phyloP scores from a whole-genome alignment of 2,888 invertebrate genomes.

The Caenorhabditis sp. region DNA sequence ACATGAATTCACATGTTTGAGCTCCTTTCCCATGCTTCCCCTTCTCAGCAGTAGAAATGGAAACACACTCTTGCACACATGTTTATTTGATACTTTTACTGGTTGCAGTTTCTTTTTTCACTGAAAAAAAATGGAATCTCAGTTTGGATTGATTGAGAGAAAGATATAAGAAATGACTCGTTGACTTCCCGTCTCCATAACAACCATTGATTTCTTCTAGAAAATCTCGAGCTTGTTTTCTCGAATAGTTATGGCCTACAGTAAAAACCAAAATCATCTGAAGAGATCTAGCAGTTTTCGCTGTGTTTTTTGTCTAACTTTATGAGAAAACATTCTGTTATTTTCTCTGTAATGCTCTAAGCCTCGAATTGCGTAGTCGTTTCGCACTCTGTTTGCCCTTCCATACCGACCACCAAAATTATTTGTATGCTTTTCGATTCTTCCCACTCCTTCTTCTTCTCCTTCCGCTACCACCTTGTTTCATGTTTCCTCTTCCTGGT shows the following conservation, averaged over 20 bases:
- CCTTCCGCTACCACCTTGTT: conserved; percentile 38
- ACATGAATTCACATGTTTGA: conserved; percentile 53
- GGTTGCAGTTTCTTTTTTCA: conserved; percentile 22
- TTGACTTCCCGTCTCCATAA: conserved; percentile 23
- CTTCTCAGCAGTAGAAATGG: conserved; percentile 13
- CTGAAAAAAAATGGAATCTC: conserved; percentile 9
- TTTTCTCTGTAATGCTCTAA: conserved; percentile 47
- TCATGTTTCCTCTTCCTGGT: conserved; percentile 34
- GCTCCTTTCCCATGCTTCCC: conserved; percentile 30
- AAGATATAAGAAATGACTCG: background rate
- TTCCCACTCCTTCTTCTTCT: conserved; percentile 23
- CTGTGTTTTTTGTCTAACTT: background rate
- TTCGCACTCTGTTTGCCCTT: conserved; percentile 50
- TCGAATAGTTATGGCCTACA: background rate
- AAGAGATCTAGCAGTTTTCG: no score
- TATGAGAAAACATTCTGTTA: background rate
- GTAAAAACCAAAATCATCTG: no score
- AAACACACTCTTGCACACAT: conserved; percentile 12
- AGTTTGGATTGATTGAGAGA: background rate
- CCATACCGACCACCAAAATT: conserved; percentile 23
- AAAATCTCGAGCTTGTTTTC: background rate
- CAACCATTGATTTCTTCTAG: conserved; percentile 19
- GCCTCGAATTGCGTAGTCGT: conserved; percentile 64
- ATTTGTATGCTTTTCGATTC: conserved; percentile 59
- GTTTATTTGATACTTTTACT: conserved; percentile 45